These are phyloP conservation scores for Pemphigus obesinymphae DNA, from an alignment of 1,140 invertebrate species.

Conservation along the genomic window DNA sequence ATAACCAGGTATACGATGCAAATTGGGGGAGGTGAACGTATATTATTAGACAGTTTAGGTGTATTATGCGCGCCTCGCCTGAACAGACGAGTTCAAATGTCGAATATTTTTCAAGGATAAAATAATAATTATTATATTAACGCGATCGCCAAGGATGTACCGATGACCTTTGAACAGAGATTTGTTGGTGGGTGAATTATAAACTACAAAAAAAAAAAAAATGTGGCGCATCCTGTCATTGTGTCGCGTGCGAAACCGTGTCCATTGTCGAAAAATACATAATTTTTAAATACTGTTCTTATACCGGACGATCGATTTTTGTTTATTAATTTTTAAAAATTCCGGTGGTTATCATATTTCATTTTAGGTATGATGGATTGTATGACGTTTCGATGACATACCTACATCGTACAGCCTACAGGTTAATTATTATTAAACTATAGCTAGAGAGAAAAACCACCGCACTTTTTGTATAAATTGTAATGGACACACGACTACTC, in stretches of 20 bases:
- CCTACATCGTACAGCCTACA: not conserved
- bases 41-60: no score
- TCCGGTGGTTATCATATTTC: no score
- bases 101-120: constrained; percentile 21
- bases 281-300: constrained; percentile 20
- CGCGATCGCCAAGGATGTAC: constrained; percentile 18
- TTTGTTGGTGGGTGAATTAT: constrained; percentile 26
- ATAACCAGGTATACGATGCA: no score
- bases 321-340: not conserved
- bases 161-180: constrained; percentile 31
- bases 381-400: not conserved
- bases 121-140: no score
- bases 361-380: no score
- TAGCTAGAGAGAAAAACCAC: no score
- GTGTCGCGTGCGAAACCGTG: not conserved
- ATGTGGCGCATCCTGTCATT: constrained; percentile 11
- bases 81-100: constrained; percentile 35
- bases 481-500: no score
- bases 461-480: no score
- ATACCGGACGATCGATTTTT: not conserved
- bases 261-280: not conserved
- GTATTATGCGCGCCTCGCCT: no score
- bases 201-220: no score
- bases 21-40: constrained; percentile 10
- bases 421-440: no score